These are phyloP conservation scores for Leptonema lineaticorne DNA, from an alignment of 1,140 invertebrate species.

Conservation along the genomic window DNA sequence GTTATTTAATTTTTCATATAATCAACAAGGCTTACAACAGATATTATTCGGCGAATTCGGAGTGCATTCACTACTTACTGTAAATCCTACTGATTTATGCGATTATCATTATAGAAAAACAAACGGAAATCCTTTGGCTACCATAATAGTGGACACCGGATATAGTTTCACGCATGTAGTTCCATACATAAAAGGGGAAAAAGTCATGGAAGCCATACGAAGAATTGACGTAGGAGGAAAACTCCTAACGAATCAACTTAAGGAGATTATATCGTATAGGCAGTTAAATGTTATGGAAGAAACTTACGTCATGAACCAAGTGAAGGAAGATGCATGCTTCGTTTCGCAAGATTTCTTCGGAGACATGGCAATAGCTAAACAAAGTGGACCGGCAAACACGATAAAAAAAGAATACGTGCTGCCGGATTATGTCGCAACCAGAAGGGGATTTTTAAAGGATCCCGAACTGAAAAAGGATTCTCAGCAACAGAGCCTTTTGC, in stretches of 20 bases:
- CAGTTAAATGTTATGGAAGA: slow-evolving; percentile 99
- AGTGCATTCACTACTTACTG: slow-evolving; percentile 79
- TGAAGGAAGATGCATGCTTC: slow-evolving; percentile 97
- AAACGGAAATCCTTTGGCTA: slow-evolving; percentile 66
- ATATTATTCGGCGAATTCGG: slow-evolving; percentile 98
- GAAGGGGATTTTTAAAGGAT: slow-evolving; percentile 74
- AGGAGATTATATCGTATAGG: slow-evolving; percentile 95
- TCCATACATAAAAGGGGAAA: slow-evolving; percentile 90
- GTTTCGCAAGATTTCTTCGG: slow-evolving; percentile 83
- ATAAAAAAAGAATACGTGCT: slow-evolving; percentile 91
- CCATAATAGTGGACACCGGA: slow-evolving; percentile 88
- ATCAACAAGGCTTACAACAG: slow-evolving; percentile 92
- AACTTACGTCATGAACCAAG: slow-evolving; percentile 97
- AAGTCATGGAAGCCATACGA: slow-evolving; percentile 73
- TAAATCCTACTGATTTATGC: slow-evolving; percentile 73
- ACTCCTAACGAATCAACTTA: slow-evolving; percentile 95
- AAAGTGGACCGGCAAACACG: slow-evolving; percentile 61
- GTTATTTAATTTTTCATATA: slow-evolving; percentile 88
- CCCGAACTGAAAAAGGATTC: slow-evolving; percentile 60
- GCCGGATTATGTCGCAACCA: slow-evolving; percentile 89
- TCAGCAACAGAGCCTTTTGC: slow-evolving; percentile 76
- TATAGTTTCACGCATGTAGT: slow-evolving; percentile 96
- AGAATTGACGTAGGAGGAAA: slow-evolving; percentile 97
- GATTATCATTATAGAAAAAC: slow-evolving; percentile 64
- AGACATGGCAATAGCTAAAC: slow-evolving; percentile 79